These are phyloP conservation scores for Coreoperca whiteheadi DNA, from an alignment of 2,113 vertebrate species.

Conservation along the genomic window DNA sequence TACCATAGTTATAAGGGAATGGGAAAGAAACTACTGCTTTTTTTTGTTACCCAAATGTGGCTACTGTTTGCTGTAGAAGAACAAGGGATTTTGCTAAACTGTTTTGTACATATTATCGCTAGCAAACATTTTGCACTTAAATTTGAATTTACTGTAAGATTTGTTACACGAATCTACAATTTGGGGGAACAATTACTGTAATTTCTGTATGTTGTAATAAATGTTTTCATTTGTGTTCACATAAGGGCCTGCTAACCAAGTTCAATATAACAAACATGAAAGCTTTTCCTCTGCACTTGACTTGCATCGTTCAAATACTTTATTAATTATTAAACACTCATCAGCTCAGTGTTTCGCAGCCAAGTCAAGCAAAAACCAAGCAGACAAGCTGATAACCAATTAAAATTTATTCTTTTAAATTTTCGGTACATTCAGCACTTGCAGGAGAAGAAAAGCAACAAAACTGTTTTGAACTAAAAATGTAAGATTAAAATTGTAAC, in stretches of 20 bases:
- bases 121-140: constrained; percentile 89
- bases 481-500: constrained; percentile 75
- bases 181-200: constrained; percentile 75
- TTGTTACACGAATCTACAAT: constrained; percentile 78
- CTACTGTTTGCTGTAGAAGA: constrained; percentile 84
- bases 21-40: constrained; percentile 80
- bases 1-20: constrained; percentile 74
- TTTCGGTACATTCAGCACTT: constrained; percentile 85
- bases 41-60: constrained; percentile 63
- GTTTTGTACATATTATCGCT: constrained; percentile 80
- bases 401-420: constrained; percentile 79
- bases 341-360: not conserved
- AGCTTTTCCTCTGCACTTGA: not conserved
- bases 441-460: constrained; percentile 64
- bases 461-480: constrained; percentile 71
- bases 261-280: not conserved
- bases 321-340: not conserved
- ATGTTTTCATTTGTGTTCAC: constrained; percentile 71
- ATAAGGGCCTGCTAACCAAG: not conserved
- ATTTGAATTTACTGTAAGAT: constrained; percentile 82
- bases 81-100: constrained; percentile 79
- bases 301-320: not conserved
- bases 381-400: constrained; percentile 56
- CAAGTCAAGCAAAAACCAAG: constrained; percentile 19
- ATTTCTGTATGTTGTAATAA: constrained; percentile 82